Evolutionary conservation across 2,797 vertebrate genomes (phyloP).

Genomic region (Liparis tanakae): DNA sequence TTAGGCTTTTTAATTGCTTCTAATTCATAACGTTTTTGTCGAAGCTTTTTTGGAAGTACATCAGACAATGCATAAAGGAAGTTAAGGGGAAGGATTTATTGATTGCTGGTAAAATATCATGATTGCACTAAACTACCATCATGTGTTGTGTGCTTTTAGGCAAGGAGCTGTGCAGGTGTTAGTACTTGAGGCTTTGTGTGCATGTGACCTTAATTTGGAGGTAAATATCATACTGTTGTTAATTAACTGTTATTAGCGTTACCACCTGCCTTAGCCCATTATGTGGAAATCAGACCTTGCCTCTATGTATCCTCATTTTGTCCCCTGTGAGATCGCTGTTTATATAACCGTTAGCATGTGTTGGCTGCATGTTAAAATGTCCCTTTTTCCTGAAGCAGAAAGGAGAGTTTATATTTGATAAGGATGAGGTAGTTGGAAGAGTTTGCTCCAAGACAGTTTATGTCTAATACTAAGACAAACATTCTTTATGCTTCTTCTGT

Average conservation of each 20-base stretch:
- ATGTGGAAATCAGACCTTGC: neutral
- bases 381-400: slow-evolving; percentile 14
- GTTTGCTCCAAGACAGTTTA: slow-evolving; percentile 4
- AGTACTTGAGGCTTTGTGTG: neutral
- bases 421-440: slow-evolving; percentile 25
- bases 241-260: neutral
- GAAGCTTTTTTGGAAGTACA: neutral
- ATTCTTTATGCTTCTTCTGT: slow-evolving; percentile 15
- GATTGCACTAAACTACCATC: neutral
- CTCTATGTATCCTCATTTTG: neutral
- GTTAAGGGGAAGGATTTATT: neutral
- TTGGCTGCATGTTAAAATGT: slow-evolving; percentile 8
- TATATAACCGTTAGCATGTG: slow-evolving; percentile 6
- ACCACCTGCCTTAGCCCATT: neutral
- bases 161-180: slow-evolving; percentile 7
- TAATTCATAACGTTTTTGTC: neutral
- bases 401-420: slow-evolving; percentile 8
- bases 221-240: neutral
- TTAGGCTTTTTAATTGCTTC: neutral
- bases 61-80: neutral
- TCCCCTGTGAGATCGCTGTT: neutral
- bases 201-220: neutral
- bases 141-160: neutral
- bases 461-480: slow-evolving; percentile 30
- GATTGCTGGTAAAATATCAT: neutral